Conservation (phyloP, 2,797 vertebrate species). For the Delichon dasypus region DNA sequence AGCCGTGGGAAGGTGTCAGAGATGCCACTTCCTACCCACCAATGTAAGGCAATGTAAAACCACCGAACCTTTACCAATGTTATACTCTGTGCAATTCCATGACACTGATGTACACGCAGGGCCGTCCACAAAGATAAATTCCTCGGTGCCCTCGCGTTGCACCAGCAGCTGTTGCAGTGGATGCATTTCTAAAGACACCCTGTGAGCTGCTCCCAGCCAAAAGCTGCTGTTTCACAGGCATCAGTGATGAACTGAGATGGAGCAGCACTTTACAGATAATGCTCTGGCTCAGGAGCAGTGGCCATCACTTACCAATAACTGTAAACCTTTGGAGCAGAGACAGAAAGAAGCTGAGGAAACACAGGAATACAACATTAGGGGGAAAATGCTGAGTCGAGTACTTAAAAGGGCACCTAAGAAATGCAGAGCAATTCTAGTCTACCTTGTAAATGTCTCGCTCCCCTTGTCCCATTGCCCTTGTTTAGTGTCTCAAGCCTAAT, state of each 20-base stretch:
- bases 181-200: background rate
- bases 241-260: background rate
- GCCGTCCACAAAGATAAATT: background rate
- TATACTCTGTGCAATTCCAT: background rate
- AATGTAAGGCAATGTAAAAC: slow-evolving; percentile 71
- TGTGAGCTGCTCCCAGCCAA: background rate
- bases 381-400: background rate
- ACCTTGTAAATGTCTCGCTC: background rate
- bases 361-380: background rate
- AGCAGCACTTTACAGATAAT: background rate
- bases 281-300: background rate
- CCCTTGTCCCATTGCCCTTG: background rate
- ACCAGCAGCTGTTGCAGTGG: background rate
- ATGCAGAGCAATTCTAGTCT: background rate
- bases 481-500: background rate
- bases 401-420: background rate
- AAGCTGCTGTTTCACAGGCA: background rate
- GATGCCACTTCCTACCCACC: slow-evolving; percentile 78
- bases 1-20: slow-evolving; percentile 79
- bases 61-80: background rate
- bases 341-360: background rate
- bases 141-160: background rate
- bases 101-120: background rate
- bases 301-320: background rate
- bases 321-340: background rate